Base-by-base conservation (phyloP, 2,888 invertebrate genomes). In the Augochlorella aurata region DNA sequence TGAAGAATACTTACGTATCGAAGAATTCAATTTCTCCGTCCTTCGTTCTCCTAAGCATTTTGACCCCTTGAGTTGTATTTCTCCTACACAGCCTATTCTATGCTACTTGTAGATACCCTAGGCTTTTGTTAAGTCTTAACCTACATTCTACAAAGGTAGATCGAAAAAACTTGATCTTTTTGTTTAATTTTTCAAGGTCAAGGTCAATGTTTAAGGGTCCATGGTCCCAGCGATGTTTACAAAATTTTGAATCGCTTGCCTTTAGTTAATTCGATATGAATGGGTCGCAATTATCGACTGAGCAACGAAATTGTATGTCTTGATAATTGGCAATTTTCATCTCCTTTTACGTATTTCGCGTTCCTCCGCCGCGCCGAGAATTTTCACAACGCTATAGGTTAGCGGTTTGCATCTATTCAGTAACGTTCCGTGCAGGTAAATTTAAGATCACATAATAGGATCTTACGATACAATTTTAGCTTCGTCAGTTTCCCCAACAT, bases 81-180 rank as follows among this genome's bases (percentile, higher is more conserved):
- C 44, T 74, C 38, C 76, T 69, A 29, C 29, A 54, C 21, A 65
- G 44, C 52, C 14, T 44, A 24, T 49, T 74, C 68, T 49, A 82
- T 47, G 70, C 68, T 82, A 85, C 85, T 87, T 79, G 74, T 73
- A 29, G 29, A 74, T 84, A 81, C 83, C 77, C 61, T 65, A 54
- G 29, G 29, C 29, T 1, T 29, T 29, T 29, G 29, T 29, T 29
- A 29, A 29, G 2, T 29, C 2, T 2, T 29, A 29, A 29, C 29
- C 1, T 2, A 29, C 2, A 29, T 2, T 38, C 38, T 38, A 38
- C 5, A 38, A 38, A 38, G 0, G 5, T 38, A 38, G 5, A 4
- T 5, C 5, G 38, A 38, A 7, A 2, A 38, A 38, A 38, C 3
- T 38, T 38, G 38, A 38, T 5, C 38, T 38, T 38, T 38, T 38